Base-by-base conservation (phyloP, 2,888 invertebrate genomes). In the Plagodis pulveraria region DNA sequence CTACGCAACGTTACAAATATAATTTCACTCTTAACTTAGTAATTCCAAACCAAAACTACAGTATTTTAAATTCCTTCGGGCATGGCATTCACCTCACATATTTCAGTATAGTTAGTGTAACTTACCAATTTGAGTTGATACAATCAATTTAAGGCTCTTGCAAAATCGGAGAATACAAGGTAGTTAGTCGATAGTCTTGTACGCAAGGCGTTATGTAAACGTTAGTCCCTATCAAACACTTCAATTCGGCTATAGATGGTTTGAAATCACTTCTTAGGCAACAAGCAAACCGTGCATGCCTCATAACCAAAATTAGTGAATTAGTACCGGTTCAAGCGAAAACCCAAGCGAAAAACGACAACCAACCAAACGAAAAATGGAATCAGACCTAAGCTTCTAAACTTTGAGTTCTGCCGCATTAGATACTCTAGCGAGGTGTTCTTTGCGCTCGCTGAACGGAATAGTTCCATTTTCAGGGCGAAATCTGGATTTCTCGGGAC, bases 381-480 rank as follows among this genome's bases (percentile, higher is more conserved):
- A 84, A 81, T 81, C 92, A 91, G 89, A 92, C 92, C 92, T 92
- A 92, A 90, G 77, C 91, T 91, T 75, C 83, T 89, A 89, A 89
- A 91, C 83, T 92, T 92, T 76, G 91, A 76, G 78, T 92, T 88
- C 86, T 91, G 87, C 81, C 87, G 78, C 90, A 91, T 89, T 56
- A 92, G 83, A 78, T 89, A 91, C 72, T 91, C 88, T 77, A 92
- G 80, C 50, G 92, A 92, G 10, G 92, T 91, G 69, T 92, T 92
- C 83, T 87, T 88, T 54, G 91, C 89, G 76, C 92, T 92, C 70
- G 92, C 91, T 48, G 91, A 91, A 60, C 92, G 86, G 75, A 92
- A 92, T 60, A 92, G 76, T 72, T 91, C 92, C 92, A 92, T 92
- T 84, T 92, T 92, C 64, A 91, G 79, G 71, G 86, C 84, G 70